phyloP scores from a whole-genome alignment of 2,888 invertebrate species.

The Nipponacmea schrenckii region DNA sequence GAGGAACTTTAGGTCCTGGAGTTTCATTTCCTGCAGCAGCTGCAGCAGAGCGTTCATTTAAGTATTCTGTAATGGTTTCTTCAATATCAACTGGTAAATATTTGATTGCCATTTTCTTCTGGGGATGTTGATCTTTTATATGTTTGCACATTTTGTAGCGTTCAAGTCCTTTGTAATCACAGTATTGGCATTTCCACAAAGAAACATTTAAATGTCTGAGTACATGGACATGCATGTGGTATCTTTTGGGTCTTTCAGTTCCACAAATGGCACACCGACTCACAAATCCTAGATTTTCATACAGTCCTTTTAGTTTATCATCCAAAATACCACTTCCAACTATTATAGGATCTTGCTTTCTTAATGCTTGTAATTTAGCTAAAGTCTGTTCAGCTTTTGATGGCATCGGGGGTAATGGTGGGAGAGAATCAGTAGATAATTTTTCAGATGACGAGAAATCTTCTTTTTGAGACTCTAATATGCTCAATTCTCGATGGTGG shows the following conservation, averaged over 20 bases:
- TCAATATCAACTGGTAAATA: conserved; percentile 34
- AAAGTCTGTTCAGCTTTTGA: not conserved
- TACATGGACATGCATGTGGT: conserved; percentile 55
- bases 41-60: conserved; percentile 19
- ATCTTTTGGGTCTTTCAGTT: conserved; percentile 49
- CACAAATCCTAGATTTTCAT: conserved; percentile 36
- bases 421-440: not conserved
- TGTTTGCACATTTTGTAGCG: conserved; percentile 41
- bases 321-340: conserved; percentile 39
- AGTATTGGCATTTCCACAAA: conserved; percentile 54
- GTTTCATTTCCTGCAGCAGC: not conserved
- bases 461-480: conserved; percentile 25
- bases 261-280: conserved; percentile 51
- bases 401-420: not conserved
- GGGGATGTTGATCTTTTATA: conserved; percentile 37
- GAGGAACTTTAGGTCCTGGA: not conserved
- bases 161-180: conserved; percentile 41
- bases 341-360: conserved; percentile 27
- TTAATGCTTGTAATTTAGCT: not conserved
- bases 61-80: conserved; percentile 30
- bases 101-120: conserved; percentile 30
- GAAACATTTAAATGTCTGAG: conserved; percentile 52
- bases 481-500: conserved; percentile 34
- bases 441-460: not conserved
- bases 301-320: conserved; percentile 33